phyloP scores from a whole-genome alignment of 1,140 invertebrate species.

The Euwallacea similis region DNA sequence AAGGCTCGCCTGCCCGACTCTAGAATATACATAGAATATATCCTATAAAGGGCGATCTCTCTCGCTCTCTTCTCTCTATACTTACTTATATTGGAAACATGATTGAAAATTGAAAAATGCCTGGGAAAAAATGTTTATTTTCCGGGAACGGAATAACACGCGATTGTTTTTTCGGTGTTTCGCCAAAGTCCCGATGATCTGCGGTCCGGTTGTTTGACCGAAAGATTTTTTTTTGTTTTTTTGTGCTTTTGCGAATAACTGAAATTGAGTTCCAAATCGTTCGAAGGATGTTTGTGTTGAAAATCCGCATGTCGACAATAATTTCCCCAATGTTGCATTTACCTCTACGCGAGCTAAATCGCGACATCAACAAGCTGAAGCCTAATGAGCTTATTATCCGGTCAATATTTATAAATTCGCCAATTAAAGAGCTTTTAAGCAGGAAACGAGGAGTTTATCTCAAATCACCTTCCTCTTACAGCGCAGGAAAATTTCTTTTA shows the following conservation, averaged over 20 bases:
- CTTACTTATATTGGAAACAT: slow-evolving; percentile 37
- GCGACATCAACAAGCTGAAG: slow-evolving; percentile 6
- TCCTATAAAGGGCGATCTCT: slow-evolving; percentile 24
- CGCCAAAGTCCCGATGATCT: slow-evolving; percentile 21
- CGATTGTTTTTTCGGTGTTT: slow-evolving; percentile 35
- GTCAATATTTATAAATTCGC: slow-evolving; percentile 37
- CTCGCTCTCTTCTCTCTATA: slow-evolving; percentile 20
- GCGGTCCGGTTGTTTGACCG: slow-evolving; percentile 28
- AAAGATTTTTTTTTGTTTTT: slow-evolving; percentile 28
- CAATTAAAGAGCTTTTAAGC: slow-evolving; percentile 39
- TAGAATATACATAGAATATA: slow-evolving; percentile 39
- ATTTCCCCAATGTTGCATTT: too few relatives aligned
- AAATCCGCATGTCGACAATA: too few relatives aligned
- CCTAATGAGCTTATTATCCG: slow-evolving; percentile 39
- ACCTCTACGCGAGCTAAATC: too few relatives aligned
- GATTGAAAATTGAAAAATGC: slow-evolving; percentile 36
- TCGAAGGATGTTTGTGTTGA: too few relatives aligned
- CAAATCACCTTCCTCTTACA: slow-evolving; percentile 24
- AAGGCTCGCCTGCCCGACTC: slow-evolving; percentile 32
- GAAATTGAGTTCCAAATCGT: slow-evolving; percentile 28
- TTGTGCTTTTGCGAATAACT: slow-evolving; percentile 15
- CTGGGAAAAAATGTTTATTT: slow-evolving; percentile 36
- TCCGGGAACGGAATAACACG: slow-evolving; percentile 28
- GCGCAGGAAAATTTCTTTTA: slow-evolving; percentile 7
- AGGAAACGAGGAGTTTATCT: slow-evolving; percentile 32